Evolutionary conservation across 2,888 invertebrate species (phyloP).

Genomic region (Thysanoteuthis rhombus): DNA sequence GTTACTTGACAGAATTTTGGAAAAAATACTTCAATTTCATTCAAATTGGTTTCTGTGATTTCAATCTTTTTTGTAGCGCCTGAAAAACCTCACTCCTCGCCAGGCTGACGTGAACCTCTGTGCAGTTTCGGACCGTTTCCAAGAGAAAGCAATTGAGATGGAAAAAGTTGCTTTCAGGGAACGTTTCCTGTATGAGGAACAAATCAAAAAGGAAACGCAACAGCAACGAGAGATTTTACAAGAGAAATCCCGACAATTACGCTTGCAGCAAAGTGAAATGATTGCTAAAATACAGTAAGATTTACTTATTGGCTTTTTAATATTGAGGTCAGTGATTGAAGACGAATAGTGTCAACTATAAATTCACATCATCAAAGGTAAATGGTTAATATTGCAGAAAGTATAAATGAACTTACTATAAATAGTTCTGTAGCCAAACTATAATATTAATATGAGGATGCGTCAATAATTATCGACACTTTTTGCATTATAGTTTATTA

Average conservation of each 20-base stretch:
- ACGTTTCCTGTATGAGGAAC: slow-evolving; percentile 61
- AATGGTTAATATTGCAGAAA: too few species aligned
- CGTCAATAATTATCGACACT: too few species aligned
- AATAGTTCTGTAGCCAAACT: too few species aligned
- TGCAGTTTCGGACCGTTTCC: slow-evolving; percentile 57
- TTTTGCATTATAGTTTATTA: too few species aligned
- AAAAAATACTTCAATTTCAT: too few species aligned
- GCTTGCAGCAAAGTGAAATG: slow-evolving; percentile 64
- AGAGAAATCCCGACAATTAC: slow-evolving; percentile 56
- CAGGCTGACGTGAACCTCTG: neutral
- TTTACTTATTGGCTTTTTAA: neutral
- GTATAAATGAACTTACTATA: neutral
- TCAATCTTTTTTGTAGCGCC: neutral
- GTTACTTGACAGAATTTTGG: too few species aligned
- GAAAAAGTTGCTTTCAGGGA: slow-evolving; percentile 64
- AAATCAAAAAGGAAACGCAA: slow-evolving; percentile 54
- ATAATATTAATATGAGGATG: too few species aligned
- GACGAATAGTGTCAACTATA: neutral
- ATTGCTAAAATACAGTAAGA: slow-evolving; percentile 67
- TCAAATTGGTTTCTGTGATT: neutral
- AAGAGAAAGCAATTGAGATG: slow-evolving; percentile 64
- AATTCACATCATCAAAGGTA: neutral
- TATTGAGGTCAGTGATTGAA: neutral
- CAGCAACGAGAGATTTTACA: slow-evolving; percentile 57
- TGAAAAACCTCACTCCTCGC: neutral